Conservation (phyloP, 1,140 invertebrate genomes). For the Pemphigus obesinymphae region DNA sequence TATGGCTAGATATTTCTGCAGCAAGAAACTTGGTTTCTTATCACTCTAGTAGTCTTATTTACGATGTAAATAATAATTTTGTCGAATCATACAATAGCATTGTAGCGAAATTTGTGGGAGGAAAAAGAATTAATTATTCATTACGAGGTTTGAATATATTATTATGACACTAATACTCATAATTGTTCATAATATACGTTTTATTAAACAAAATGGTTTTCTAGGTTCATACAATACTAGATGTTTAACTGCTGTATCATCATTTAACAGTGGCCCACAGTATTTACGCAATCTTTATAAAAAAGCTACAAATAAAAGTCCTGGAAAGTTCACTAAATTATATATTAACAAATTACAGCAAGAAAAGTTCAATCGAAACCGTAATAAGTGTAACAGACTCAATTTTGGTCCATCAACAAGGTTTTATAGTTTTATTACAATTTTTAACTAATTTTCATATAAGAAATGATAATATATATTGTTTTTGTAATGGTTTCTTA, state of each 20-base stretch:
- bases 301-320: neutral
- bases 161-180: no score
- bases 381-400: neutral
- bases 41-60: neutral
- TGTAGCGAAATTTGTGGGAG: no score
- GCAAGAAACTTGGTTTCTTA: neutral
- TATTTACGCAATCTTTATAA: neutral
- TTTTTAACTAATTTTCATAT: no score
- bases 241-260: neutral
- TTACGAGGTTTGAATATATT: no score
- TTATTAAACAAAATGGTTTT: no score
- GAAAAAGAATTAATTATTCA: neutral
- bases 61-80: neutral
- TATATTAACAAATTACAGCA: neutral
- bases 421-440: neutral
- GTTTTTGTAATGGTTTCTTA: no score
- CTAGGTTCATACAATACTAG: no score
- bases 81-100: neutral
- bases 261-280: neutral
- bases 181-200: no score
- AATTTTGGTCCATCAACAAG: neutral
- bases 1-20: neutral
- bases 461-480: no score
- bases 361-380: neutral
- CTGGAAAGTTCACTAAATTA: neutral